Base-by-base conservation (phyloP, 2,888 invertebrate species). In the Heteromurus nitidus region DNA sequence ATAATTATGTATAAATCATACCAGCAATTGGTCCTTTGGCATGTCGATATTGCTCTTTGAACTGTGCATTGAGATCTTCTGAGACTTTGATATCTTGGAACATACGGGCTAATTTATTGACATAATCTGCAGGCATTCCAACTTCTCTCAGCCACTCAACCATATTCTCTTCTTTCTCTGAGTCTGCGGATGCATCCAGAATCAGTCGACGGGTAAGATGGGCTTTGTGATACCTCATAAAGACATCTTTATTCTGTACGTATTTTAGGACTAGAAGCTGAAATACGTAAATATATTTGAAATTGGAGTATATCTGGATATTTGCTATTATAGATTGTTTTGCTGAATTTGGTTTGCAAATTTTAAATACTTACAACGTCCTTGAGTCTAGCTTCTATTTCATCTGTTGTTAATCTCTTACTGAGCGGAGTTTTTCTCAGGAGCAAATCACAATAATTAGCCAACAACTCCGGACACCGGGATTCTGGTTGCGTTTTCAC, bases 381-480 rank as follows among this genome's bases (percentile, higher is more conserved):
- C 60, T 53, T 75, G 83, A 99, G 92, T 88, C 97, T 94, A 83
- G 92, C 93, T 90, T 99, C 99, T 87, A 99, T 98, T 91, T 99
- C 97, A 89, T 99, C 99, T 85, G 95, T 95, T 20, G 98, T 98
- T 83, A 99, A 92, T 87, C 96, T 94, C 91, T 98, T 98, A 90
- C 98, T 98, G 85, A 99, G 91, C 28, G 97, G 97, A 72, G 98
- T 99, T 89, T 97, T 96, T 87, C 99, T 92, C 88, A 99, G 91
- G 88, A 99, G 91, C 96, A 99, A 97, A 93, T 99, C 99, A 93
- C 99, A 99, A 92, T 98, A 99, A 90, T 99, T 99, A 73, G 99
- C 99, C 88, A 99, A 92, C 82, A 99, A 92, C 90, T 99, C 99
- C 0, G 99, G 99, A 90, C 99, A 99, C 89, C 98, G 97, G 86